Conservation (phyloP, 30 jellyfish, hydroid and myxozoan species). For the Mastigias papua region DNA sequence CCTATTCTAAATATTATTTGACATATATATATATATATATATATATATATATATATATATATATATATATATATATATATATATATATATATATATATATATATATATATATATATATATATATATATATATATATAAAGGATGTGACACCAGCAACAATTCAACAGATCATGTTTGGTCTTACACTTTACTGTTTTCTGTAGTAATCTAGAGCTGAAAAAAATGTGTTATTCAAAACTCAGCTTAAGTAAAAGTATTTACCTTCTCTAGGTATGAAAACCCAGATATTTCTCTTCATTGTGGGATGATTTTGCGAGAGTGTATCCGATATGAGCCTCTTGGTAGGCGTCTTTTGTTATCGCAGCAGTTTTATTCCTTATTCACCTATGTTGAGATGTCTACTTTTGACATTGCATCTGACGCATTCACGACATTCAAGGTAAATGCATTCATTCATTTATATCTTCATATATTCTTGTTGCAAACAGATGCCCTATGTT, state of each 20-base stretch:
- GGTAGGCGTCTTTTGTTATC: conserved; percentile 57
- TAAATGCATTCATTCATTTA: neutral
- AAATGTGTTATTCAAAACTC: neutral
- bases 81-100: no score
- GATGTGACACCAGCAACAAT: no score
- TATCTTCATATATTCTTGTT: no score
- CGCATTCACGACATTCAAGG: conserved; percentile 97
- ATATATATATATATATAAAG: no score
- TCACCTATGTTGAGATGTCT: conserved; percentile 85
- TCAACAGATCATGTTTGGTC: no score
- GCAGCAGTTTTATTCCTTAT: conserved; percentile 65
- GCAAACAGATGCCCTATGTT: neutral
- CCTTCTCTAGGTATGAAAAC: conserved; percentile 76
- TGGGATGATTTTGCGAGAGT: conserved; percentile 97
- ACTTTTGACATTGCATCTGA: conserved; percentile 97
- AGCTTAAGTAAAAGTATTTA: neutral
- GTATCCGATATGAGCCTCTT: conserved; percentile 81
- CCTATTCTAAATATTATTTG: no score
- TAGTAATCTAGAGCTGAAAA: no score
- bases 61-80: no score
- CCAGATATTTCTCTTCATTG: conserved; percentile 90
- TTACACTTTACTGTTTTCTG: no score
- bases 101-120: no score
- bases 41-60: no score
- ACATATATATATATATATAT: no score